A percentile compares a stretch with the other conserved stretches of the same genome.
Evolutionary conservation across 1,140 invertebrate species (phyloP).

Genomic region (Aphelenchoides besseyi): DNA sequence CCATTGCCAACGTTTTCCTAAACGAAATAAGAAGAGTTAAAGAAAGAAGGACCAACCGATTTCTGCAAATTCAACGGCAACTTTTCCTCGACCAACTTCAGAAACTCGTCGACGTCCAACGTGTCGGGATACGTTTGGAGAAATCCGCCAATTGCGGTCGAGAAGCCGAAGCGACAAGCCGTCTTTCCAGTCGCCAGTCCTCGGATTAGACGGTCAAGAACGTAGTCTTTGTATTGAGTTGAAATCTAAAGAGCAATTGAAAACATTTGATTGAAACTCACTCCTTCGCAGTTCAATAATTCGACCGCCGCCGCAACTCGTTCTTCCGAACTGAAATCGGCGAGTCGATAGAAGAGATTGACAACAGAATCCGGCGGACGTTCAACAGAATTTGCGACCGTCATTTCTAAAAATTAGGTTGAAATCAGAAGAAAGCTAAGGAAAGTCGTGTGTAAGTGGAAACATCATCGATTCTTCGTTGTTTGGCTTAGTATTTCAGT

Average conservation of each 20-base stretch:
- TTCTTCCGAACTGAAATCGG: not conserved
- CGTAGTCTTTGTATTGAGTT: not conserved
- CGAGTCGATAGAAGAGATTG: not conserved
- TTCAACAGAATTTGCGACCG: too few species aligned
- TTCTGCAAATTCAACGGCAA: not conserved
- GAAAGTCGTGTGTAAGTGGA: too few species aligned
- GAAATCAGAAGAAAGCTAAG: too few species aligned
- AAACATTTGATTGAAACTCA: not conserved
- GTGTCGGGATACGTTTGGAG: not conserved
- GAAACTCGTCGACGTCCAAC: constrained; percentile 5
- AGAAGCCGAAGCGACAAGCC: constrained; percentile 6
- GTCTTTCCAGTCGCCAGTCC: constrained; percentile 2
- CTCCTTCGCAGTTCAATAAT: not conserved
- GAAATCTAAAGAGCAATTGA: not conserved
- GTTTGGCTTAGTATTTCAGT: too few species aligned
- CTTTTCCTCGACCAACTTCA: not conserved
- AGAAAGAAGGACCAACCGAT: not conserved
- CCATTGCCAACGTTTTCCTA: not conserved
- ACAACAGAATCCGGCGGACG: not conserved
- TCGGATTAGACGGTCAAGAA: not conserved
- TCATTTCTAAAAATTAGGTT: too few species aligned
- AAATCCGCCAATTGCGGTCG: not conserved
- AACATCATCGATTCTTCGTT: too few species aligned
- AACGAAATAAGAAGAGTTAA: not conserved
- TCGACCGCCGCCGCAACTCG: not conserved